A percentile compares a stretch with the other conserved stretches of the same genome.
These are phyloP conservation scores for Meriones psammophilus DNA, from an alignment of 2,797 vertebrate species.

Conservation along the genomic window DNA sequence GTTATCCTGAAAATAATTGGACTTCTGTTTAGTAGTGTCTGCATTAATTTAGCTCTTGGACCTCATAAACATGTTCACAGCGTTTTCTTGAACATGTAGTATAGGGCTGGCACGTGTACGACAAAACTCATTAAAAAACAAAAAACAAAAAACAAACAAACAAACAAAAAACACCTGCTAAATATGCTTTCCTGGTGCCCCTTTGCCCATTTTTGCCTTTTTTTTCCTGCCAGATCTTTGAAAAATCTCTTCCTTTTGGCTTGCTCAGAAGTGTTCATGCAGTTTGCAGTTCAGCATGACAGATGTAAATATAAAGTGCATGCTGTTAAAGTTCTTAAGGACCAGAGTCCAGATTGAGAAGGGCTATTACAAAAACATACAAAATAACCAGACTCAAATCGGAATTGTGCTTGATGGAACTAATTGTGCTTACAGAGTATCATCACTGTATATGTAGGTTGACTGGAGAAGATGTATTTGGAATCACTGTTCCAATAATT, in stretches of 20 bases:
- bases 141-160: neutral
- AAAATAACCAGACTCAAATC: slow-evolving; percentile 27
- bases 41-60: neutral
- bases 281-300: neutral
- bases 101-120: neutral
- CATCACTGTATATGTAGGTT: slow-evolving; percentile 86
- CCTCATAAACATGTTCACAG: neutral
- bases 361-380: neutral
- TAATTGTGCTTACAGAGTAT: neutral
- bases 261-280: neutral
- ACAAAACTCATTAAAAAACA: neutral
- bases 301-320: neutral
- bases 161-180: neutral
- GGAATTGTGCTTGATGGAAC: neutral
- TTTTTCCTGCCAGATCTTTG: neutral
- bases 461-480: slow-evolving; percentile 95
- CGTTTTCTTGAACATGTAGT: neutral
- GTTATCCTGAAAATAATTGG: neutral
- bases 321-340: neutral
- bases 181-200: neutral
- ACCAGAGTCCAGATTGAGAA: slow-evolving; percentile 11
- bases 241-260: neutral
- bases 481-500: slow-evolving; percentile 96
- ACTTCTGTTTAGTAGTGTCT: neutral
- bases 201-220: neutral